phyloP scores from a whole-genome alignment of 2,888 invertebrate genomes.

The Dyspetes luteomarginatus region DNA sequence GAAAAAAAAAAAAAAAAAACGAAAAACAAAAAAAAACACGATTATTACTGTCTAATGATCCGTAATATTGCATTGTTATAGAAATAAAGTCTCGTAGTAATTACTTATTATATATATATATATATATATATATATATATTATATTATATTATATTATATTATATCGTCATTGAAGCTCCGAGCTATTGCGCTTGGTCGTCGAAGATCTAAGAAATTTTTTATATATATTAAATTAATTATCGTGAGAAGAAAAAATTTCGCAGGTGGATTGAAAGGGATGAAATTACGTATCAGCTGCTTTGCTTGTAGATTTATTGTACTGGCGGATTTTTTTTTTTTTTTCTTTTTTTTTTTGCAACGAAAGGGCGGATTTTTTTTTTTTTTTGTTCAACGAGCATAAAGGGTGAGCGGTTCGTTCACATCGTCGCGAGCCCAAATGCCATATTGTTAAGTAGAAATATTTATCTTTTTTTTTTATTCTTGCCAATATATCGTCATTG shows the following conservation, averaged over 20 bases:
- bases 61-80: constrained; percentile 75
- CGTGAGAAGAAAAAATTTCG: constrained; percentile 36
- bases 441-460: constrained; percentile 38
- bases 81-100: constrained; percentile 76
- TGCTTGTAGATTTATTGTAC: background rate
- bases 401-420: background rate
- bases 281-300: background rate
- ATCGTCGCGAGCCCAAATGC: constrained; percentile 38
- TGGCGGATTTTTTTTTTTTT: background rate
- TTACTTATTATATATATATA: constrained; percentile 63
- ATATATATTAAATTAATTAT: constrained; percentile 15
- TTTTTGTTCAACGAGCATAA: constrained; percentile 24
- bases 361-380: constrained; percentile 21
- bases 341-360: background rate
- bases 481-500: constrained; percentile 54
- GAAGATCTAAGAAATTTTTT: constrained; percentile 22
- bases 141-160: constrained; percentile 18
- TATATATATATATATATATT: constrained; percentile 62
- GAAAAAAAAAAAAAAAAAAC: constrained; percentile 63
- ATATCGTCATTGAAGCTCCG: constrained; percentile 70
- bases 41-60: constrained; percentile 74
- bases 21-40: constrained; percentile 65
- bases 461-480: constrained; percentile 38
- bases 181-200: constrained; percentile 26
- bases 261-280: constrained; percentile 18